Base-by-base conservation (phyloP, 2,888 invertebrate genomes). In the Endomychus coccineus region DNA sequence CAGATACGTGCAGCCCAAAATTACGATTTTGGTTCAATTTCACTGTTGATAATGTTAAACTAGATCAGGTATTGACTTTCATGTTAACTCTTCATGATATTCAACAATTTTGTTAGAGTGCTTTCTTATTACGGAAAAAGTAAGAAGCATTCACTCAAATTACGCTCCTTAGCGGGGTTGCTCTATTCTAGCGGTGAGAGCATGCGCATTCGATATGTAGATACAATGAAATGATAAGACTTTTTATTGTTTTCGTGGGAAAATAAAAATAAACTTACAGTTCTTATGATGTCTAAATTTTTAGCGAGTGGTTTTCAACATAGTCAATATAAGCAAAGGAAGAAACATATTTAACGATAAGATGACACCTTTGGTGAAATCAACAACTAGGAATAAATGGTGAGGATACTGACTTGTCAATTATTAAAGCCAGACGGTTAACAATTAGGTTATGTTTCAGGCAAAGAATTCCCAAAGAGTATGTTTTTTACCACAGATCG, bases 21-120 rank as follows among this genome's bases (percentile, higher is more conserved):
- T 79, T 85, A 45, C 73, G 97, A 30, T 83, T 96, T 51, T 97
- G 96, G 97, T 97, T 95, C 67, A 94, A 97, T 69, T 98, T 97
- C 60, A 91, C 94, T 1, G 95, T 97, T 21, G 95, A 95, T 63
- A 97, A 97, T 62, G 89, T 89, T 0, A 84, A 83, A 52, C 77
- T 83, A 42, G 92, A 96, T 63, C 96, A 96, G 75, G 86, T 84
- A n/a, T n/a, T n/a, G n/a, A n/a, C n/a, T n/a, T n/a, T n/a, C n/a
- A n/a, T n/a, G n/a, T n/a, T n/a, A n/a, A n/a, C n/a, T n/a, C n/a
- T n/a, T n/a, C n/a, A n/a, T n/a, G n/a, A n/a, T n/a, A n/a, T n/a
- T n/a, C n/a, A n/a, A n/a, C n/a, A n/a, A n/a, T n/a, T n/a, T n/a
- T n/a, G n/a, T n/a, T n/a, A n/a, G n/a, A n/a, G n/a, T n/a, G n/a